These are phyloP conservation scores for Diachasma alloeum DNA, from an alignment of 1,140 invertebrate species.

Conservation along the genomic window DNA sequence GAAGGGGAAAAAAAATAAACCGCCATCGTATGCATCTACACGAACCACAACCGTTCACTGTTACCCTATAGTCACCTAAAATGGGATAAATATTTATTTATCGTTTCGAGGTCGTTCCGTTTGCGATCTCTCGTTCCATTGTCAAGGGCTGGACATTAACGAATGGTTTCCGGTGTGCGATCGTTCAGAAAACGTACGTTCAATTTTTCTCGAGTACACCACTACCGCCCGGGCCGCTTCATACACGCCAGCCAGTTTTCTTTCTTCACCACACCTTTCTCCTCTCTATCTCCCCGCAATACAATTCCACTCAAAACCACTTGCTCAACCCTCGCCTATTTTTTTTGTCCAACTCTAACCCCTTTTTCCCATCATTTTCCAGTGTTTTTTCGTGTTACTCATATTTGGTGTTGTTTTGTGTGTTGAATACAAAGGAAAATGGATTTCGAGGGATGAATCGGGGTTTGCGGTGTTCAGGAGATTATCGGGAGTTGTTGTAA, in stretches of 20 bases:
- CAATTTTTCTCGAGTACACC: conserved; percentile 36
- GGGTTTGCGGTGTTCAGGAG: not conserved
- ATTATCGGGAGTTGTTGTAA: conserved; percentile 7
- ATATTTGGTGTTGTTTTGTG: not conserved
- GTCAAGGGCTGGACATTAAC: conserved; percentile 52
- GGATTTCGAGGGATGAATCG: not conserved
- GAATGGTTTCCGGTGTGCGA: conserved; percentile 48
- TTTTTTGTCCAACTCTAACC: not conserved
- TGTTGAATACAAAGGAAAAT: too few relatives aligned
- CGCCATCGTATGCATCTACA: not conserved
- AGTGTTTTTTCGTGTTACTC: not conserved
- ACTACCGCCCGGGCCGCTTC: conserved; percentile 25
- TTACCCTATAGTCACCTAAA: conserved; percentile 14
- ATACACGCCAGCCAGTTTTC: conserved; percentile 29
- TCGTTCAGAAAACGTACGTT: conserved; percentile 46
- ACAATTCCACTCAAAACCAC: not conserved
- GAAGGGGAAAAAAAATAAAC: not conserved
- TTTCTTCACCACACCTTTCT: conserved; percentile 12
- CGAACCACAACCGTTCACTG: not conserved
- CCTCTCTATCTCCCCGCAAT: not conserved
- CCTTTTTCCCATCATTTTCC: not conserved
- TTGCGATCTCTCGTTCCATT: conserved; percentile 38
- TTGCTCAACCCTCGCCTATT: not conserved
- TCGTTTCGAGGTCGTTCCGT: conserved; percentile 20
- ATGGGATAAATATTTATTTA: conserved; percentile 53